A percentile compares a stretch with the other conserved stretches of the same genome.
Evolutionary conservation across 2,888 invertebrate genomes (phyloP).

Genomic region (Xiphydria camelus): DNA sequence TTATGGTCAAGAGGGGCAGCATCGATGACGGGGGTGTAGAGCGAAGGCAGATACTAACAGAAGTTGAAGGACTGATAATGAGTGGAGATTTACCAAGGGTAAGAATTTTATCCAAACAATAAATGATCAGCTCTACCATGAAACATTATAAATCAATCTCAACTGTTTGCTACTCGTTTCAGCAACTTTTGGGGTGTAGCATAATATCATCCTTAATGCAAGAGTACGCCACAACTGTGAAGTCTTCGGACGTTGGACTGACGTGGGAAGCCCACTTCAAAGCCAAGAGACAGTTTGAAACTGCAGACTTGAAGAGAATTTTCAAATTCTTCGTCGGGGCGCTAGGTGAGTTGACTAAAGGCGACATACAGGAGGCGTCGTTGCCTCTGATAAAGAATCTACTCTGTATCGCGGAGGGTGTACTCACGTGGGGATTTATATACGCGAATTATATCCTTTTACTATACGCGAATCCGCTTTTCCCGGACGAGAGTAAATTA

Average conservation of each 20-base stretch:
- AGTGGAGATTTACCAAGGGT: slow-evolving; percentile 69
- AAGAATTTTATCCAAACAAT: no score
- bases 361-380: slow-evolving; percentile 61
- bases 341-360: slow-evolving; percentile 64
- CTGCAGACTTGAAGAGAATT: slow-evolving; percentile 76
- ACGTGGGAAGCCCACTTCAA: slow-evolving; percentile 87
- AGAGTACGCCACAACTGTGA: slow-evolving; percentile 84
- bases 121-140: no score
- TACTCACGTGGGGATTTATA: slow-evolving; percentile 82
- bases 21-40: slow-evolving; percentile 74
- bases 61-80: slow-evolving; percentile 77
- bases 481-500: no score
- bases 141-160: no score
- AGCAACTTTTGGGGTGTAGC: slow-evolving; percentile 84
- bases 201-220: slow-evolving; percentile 82
- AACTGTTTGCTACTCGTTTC: slow-evolving; percentile 32
- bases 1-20: slow-evolving; percentile 84
- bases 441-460: slow-evolving; percentile 65
- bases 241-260: slow-evolving; percentile 84
- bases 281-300: slow-evolving; percentile 84
- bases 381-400: slow-evolving; percentile 69
- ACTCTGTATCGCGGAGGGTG: slow-evolving; percentile 76
- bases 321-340: slow-evolving; percentile 73
- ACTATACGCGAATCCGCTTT: no score
- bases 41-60: slow-evolving; percentile 69